Percentiles rank a stretch among this genome's conserved stretches.
These are phyloP conservation scores for Onychorhynchus coronatus DNA, from an alignment of 2,113 vertebrate genomes.

Conservation along the genomic window DNA sequence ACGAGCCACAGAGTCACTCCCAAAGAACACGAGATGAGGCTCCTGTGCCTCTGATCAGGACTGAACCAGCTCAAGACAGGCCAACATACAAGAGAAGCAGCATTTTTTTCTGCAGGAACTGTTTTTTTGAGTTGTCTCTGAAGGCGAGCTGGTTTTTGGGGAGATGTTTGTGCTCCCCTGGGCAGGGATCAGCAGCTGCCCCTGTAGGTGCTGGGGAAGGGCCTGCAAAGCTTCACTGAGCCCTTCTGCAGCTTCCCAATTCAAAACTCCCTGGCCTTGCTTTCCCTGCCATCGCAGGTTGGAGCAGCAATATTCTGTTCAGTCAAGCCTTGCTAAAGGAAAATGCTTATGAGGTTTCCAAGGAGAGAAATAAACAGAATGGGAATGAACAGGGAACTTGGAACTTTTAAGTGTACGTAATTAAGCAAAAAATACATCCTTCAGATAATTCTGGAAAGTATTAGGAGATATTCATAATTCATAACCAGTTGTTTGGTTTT, in stretches of 20 bases:
- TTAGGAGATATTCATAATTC: constrained; percentile 59
- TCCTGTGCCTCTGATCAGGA: background rate
- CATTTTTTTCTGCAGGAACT: background rate
- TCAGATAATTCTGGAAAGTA: constrained; percentile 66
- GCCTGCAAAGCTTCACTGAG: constrained; percentile 3
- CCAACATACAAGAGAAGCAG: background rate
- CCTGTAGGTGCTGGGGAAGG: background rate
- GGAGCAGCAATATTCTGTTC: constrained; percentile 36
- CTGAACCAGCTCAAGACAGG: background rate
- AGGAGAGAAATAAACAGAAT: constrained; percentile 67
- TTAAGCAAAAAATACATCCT: constrained; percentile 62
- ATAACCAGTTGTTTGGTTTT: constrained; percentile 56
- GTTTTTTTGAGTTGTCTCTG: background rate
- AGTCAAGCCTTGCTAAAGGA: constrained; percentile 51
- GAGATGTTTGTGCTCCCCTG: background rate
- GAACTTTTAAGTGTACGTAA: constrained; percentile 53
- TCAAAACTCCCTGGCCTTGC: constrained; percentile 9
- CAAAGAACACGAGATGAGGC: background rate
- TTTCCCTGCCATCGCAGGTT: constrained; percentile 32
- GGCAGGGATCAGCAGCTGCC: background rate
- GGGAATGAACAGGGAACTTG: constrained; percentile 57
- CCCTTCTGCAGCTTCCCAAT: constrained; percentile 31
- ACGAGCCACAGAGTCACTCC: background rate
- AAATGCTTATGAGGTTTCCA: constrained; percentile 59
- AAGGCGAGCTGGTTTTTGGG: background rate